Base-by-base conservation (phyloP, 2,113 vertebrate species). In the Lonchura striata region DNA sequence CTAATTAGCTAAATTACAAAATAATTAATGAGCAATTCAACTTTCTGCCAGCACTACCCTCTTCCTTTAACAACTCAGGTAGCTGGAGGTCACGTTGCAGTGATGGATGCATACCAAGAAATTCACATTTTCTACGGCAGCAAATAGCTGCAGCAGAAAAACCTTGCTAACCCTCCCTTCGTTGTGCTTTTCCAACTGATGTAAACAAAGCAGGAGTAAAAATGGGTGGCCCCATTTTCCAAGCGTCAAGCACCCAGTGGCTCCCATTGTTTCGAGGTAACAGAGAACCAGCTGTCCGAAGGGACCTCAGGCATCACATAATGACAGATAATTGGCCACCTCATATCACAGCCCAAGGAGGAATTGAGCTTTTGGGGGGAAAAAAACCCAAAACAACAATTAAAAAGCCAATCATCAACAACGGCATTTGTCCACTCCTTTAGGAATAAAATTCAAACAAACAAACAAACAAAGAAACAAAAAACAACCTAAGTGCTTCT, bases 231-330 rank as follows among this genome's bases (percentile, higher is more conserved):
- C n/a, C 11, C 39, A 28, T 77, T 69, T 92, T 90, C 82, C 87
- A 95, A 82, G 72, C 2, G 0, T 80, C 15, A 1, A 96, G 88
- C 31, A 90, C 65, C n/a, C 86, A 88, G 35, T 86, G 78, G 28
- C 42, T 92, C 86, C 50, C n/a, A 95, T 88, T 97, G 95, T 96
- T 92, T 18, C 39, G 18, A 35, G 16, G 44, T 77, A 92, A 97
- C 84, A 96, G 50, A 92, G 87, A 77, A 79, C 42, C 27, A 79
- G 69, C 64, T 97, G 90, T 94, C 47, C 19, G 31, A 53, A 75
- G 19, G 41, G 68, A 86, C 46, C 39, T 79, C 56, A 88, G 2
- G 4, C 49, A 87, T 80, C 54, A 53, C 44, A 74, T 37, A 91
- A 33, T 63, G 42, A 74, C 1, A 4, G 31, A 33, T 46, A 56